These are phyloP conservation scores for Disparrhopalites patrizii DNA, from an alignment of 2,888 invertebrate species.

Conservation along the genomic window DNA sequence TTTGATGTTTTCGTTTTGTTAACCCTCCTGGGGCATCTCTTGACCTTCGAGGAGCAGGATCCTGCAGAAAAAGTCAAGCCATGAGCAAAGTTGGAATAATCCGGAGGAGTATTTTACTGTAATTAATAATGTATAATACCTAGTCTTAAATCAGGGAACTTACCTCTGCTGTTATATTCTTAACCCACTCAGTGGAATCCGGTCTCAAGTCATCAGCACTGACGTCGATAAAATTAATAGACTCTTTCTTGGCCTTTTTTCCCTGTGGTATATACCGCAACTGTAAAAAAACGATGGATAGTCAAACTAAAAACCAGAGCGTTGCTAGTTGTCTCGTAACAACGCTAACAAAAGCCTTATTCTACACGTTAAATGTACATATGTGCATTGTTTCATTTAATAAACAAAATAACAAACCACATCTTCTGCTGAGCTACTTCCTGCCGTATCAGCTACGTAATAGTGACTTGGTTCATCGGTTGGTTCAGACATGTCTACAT, in stretches of 20 bases:
- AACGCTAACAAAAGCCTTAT: no score
- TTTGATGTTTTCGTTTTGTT: constrained; percentile 80
- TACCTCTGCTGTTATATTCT: constrained; percentile 55
- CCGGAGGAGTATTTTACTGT: background rate
- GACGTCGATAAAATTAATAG: constrained; percentile 71
- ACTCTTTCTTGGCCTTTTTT: constrained; percentile 61
- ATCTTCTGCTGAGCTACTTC: background rate
- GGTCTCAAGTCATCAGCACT: constrained; percentile 74
- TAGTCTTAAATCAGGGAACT: background rate
- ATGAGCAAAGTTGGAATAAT: background rate
- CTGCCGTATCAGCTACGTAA: no score
- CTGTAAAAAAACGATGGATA: constrained; percentile 49
- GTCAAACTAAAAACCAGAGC: no score
- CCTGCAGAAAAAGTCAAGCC: constrained; percentile 19
- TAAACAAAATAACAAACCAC: background rate
- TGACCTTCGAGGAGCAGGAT: constrained; percentile 35
- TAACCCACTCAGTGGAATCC: constrained; percentile 74
- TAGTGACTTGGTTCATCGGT: no score
- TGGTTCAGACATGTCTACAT: no score
- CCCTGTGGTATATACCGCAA: constrained; percentile 66
- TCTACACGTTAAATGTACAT: no score
- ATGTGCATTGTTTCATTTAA: no score
- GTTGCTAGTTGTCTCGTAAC: no score
- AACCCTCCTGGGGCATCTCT: constrained; percentile 43
- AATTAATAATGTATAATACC: background rate